These are phyloP conservation scores for Theretra japonica DNA, from an alignment of 2,888 invertebrate species.

Conservation along the genomic window DNA sequence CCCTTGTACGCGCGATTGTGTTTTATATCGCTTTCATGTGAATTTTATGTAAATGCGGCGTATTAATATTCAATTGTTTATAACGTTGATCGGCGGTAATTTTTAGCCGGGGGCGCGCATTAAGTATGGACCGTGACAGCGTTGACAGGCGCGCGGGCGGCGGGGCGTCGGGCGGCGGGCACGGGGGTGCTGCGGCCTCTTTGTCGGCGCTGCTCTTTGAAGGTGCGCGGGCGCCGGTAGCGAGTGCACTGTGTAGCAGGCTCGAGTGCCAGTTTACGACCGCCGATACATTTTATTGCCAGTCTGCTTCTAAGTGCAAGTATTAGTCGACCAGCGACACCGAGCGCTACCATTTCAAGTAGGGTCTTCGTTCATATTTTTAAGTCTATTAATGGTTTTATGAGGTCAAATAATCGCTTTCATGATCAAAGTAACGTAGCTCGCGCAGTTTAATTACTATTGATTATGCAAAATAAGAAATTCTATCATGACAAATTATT, in stretches of 20 bases:
- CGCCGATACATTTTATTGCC: conserved; percentile 74
- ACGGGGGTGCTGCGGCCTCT: conserved; percentile 63
- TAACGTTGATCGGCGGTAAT: conserved; percentile 73
- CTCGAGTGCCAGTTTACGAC: conserved; percentile 80
- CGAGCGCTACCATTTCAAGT: not conserved
- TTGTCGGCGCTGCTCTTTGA: conserved; percentile 77
- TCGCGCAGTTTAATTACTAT: not conserved
- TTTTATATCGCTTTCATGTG: conserved; percentile 51
- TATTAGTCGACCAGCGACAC: conserved; percentile 50
- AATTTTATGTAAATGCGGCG: conserved; percentile 66
- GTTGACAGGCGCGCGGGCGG: conserved; percentile 75
- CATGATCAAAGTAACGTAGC: not conserved
- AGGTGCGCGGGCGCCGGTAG: conserved; percentile 77
- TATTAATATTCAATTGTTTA: conserved; percentile 77
- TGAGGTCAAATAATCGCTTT: not conserved
- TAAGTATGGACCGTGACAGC: conserved; percentile 74
- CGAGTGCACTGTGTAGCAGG: conserved; percentile 56
- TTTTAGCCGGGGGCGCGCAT: conserved; percentile 70
- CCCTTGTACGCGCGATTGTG: conserved; percentile 50
- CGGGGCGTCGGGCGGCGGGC: conserved; percentile 53
- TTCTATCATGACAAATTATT: not conserved
- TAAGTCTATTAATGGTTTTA: not conserved
- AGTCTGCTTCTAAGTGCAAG: conserved; percentile 68
- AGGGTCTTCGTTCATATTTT: not conserved
- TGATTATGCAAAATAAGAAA: not conserved